Base-by-base conservation (phyloP, 2,888 invertebrate species). In the Cheilosia impressa region DNA sequence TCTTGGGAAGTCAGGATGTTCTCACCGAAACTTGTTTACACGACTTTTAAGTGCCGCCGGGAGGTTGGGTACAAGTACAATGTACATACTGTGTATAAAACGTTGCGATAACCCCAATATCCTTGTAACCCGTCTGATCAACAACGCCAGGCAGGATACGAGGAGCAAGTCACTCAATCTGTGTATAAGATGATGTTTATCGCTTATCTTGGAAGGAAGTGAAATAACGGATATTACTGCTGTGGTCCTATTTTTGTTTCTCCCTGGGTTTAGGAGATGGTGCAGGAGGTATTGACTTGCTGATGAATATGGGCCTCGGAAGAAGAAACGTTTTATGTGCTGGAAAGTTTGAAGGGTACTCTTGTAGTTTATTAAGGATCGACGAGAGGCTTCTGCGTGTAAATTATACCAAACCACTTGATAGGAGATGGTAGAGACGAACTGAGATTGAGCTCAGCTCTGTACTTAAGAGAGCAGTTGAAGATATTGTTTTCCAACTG, bases 11-110 rank as follows among this genome's bases (percentile, higher is more conserved):
- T 19, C n/a, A 38, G 66, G 68, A 62, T 84, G 65, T 80, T 75
- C 66, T 83, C 78, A 73, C 50, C 60, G 72, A 78, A 78, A 84
- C 83, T 84, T 84, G 83, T 84, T 84, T 84, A 84, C 83, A 84
- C 34, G 79, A 84, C 83, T 75, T 75, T 79, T 79, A 79, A 79
- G 83, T 73, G 68, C 63, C 79, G 76, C 41, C 22, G 27, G 45
- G 68, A 38, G 27, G n/a, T 7, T 17, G 3, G 17, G 38, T 38
- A 38, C 38, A 10, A 38, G 38, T 38, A 38, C 38, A 4, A 10
- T 13, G 38, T 38, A 38, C 38, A 4, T 13, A 13, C 24, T 52
- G 31, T 31, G 31, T 31, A 9, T 31, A 10, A 24, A 27, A 17
- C 45, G 63, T 34, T 73, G 43, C 63, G 55, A 73, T 73, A 73